Evolutionary conservation across 2,113 vertebrate species (phyloP), one percentile per base, ranked within the genome.

Genomic region (Anseranas semipalmata): DNA sequence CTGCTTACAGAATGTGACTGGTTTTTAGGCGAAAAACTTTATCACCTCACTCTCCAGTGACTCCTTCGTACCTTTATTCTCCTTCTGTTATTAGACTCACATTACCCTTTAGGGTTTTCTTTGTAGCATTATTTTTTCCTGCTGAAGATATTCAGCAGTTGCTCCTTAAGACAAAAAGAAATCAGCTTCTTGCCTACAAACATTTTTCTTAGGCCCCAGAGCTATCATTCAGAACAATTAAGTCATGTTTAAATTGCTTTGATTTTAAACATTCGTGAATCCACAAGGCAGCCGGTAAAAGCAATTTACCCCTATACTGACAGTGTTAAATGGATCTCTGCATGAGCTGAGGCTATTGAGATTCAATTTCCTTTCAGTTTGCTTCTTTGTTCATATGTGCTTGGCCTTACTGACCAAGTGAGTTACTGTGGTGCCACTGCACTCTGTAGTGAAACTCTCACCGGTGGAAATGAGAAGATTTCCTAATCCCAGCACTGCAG

Each of bases 11-110:
- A 45, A 74, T 65, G 7, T 55, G 22, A 32, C 3, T 39, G 2
- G 0, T 5, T 32, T 67, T 68, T 32, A 43, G 15, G 14, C 0
- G 73, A 85, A 75, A 72, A 75, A 9, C 0, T 0, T 7, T 17
- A 30, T 58, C 58, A 22, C 55, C 11, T 50, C 41, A 30, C 7
- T 46, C 7, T 58, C 15, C 20, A 43, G 6, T 68, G 30, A 56
- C 4, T 68, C 66, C 10, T 58, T 1, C 0, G 7, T 73, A 21
- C 0, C 5, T 22, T 50, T 91, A 70, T 85, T 59, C 75, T 8
- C 20, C 62, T 82, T 74, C 22, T 67, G 6, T 43, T 68, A 35
- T 76, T 66, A 74, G 28, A 41, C 21, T 79, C 52, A 8, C 15
- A 30, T 77, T 82, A 6, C 4, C 55, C 19, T 12, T 39, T 24